A percentile compares a stretch with the other conserved stretches of the same genome.
Evolutionary conservation across 1,140 invertebrate genomes (phyloP).

Genomic region (Amphibalanus amphitrite): DNA sequence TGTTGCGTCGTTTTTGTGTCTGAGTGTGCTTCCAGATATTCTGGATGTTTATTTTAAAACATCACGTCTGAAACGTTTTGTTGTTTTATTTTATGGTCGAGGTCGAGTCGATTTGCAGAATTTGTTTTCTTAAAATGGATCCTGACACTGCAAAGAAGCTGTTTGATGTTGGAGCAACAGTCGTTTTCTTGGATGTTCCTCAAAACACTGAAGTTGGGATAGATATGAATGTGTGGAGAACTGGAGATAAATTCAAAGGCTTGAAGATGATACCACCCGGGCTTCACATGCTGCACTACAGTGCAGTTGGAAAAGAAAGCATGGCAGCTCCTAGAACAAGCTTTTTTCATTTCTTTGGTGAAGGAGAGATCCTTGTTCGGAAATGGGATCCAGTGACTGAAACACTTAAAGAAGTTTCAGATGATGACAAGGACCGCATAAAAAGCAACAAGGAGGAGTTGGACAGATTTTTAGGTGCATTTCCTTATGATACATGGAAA

Average conservation of each 20-base stretch:
- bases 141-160: constrained; percentile 53
- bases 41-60: no score
- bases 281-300: constrained; percentile 52
- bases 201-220: constrained; percentile 82
- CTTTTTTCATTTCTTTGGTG: constrained; percentile 72
- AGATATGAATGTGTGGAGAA: constrained; percentile 81
- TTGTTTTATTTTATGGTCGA: no score
- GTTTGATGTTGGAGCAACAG: constrained; percentile 60
- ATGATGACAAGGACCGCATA: not conserved
- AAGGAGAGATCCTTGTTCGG: constrained; percentile 62
- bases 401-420: constrained; percentile 18
- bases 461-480: not conserved
- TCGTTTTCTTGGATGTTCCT: constrained; percentile 67
- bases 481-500: not conserved
- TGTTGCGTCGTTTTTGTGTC: no score
- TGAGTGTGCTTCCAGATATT: no score
- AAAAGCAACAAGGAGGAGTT: not conserved
- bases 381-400: constrained; percentile 61
- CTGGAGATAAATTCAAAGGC: constrained; percentile 78
- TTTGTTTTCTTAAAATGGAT: no score
- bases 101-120: no score
- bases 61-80: no score
- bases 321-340: constrained; percentile 51
- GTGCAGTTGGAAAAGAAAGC: constrained; percentile 33
- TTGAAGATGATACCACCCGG: constrained; percentile 98